A percentile compares a stretch with the other conserved stretches of the same genome.
These are phyloP conservation scores for Hydraecia micacea DNA, from an alignment of 2,888 invertebrate genomes.

Conservation along the genomic window DNA sequence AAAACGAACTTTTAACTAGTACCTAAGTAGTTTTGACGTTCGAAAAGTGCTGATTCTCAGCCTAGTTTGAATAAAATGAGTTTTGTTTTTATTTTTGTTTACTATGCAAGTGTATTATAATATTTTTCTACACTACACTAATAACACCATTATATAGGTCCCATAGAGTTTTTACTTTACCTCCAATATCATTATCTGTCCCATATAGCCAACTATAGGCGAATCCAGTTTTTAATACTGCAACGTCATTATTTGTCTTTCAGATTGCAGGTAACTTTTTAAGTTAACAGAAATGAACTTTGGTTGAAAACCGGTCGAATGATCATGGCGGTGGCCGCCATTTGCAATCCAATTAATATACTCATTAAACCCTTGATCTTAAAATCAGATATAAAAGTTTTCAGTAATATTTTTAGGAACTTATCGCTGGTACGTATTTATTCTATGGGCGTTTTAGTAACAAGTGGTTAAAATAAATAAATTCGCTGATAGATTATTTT, in stretches of 20 bases:
- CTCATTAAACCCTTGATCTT: slow-evolving; percentile 84
- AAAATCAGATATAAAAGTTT: slow-evolving; percentile 76
- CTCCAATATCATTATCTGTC: slow-evolving; percentile 10
- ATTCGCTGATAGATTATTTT: slow-evolving; percentile 26
- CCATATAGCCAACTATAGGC: background rate
- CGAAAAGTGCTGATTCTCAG: too few species aligned
- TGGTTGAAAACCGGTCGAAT: slow-evolving; percentile 54
- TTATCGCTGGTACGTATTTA: slow-evolving; percentile 52
- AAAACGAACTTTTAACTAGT: too few species aligned
- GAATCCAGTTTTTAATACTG: slow-evolving; percentile 27
- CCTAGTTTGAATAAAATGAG: too few species aligned
- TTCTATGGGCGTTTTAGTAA: slow-evolving; percentile 42
- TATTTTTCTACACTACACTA: slow-evolving; percentile 10
- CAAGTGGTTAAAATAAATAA: slow-evolving; percentile 39
- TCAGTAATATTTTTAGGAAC: slow-evolving; percentile 53
- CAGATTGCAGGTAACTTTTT: slow-evolving; percentile 41
- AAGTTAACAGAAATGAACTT: slow-evolving; percentile 31
- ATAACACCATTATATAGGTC: slow-evolving; percentile 3
- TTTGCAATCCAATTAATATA: slow-evolving; percentile 85
- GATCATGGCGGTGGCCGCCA: slow-evolving; percentile 59
- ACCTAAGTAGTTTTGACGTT: too few species aligned
- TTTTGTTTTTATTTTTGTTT: too few species aligned
- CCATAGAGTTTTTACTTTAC: slow-evolving; percentile 9
- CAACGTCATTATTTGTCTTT: slow-evolving; percentile 51
- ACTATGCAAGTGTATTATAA: background rate